Evolutionary conservation across 2,888 invertebrate species (phyloP).

Genomic region (Mythimna pallens): DNA sequence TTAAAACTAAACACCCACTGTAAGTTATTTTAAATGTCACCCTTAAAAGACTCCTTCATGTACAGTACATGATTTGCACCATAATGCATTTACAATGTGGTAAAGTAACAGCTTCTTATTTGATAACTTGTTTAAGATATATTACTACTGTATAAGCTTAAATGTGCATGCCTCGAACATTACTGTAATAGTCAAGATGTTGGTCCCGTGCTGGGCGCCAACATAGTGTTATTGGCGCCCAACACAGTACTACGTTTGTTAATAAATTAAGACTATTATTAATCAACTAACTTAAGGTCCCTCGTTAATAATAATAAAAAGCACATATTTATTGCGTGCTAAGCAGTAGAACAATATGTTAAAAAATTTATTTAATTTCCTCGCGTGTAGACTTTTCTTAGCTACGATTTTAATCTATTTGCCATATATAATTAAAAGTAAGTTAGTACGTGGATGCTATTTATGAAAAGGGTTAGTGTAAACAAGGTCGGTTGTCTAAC

Average conservation of each 20-base stretch:
- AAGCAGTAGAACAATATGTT: slow-evolving; percentile 44
- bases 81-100: neutral
- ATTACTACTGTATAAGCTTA: neutral
- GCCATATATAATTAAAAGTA: slow-evolving; percentile 60
- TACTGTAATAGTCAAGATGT: neutral
- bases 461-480: slow-evolving; percentile 59
- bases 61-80: neutral
- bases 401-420: slow-evolving; percentile 60
- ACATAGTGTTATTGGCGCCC: slow-evolving; percentile 51
- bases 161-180: neutral
- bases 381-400: slow-evolving; percentile 67
- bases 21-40: neutral
- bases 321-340: slow-evolving; percentile 56
- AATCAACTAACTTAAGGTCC: slow-evolving; percentile 38
- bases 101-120: neutral
- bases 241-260: slow-evolving; percentile 35
- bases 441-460: slow-evolving; percentile 52
- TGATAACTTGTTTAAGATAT: neutral
- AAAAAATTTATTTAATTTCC: slow-evolving; percentile 54
- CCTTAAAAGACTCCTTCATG: neutral
- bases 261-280: slow-evolving; percentile 40
- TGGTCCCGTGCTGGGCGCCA: slow-evolving; percentile 41
- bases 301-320: slow-evolving; percentile 50
- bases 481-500: slow-evolving; percentile 62
- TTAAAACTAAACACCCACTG: neutral